A percentile compares a stretch with the other conserved stretches of the same genome.
Evolutionary conservation across 2,888 invertebrate species (phyloP).

Genomic region (Drosophila ochracea): DNA sequence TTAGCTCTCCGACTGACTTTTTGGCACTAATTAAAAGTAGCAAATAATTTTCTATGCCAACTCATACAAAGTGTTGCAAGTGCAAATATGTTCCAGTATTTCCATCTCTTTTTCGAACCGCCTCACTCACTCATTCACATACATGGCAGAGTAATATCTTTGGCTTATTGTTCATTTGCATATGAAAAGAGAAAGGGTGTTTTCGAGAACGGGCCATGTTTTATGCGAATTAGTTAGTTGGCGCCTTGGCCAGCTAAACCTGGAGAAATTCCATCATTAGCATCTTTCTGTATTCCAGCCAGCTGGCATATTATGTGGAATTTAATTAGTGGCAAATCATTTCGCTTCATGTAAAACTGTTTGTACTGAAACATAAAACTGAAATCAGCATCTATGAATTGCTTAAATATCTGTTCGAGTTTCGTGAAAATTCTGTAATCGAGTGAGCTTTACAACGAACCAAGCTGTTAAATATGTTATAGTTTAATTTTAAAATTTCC

Average conservation of each 20-base stretch:
- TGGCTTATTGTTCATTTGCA: constrained; percentile 35
- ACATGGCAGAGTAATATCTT: constrained; percentile 28
- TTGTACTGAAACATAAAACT: background rate
- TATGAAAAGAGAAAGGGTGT: background rate
- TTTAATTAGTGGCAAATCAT: background rate
- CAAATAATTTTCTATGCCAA: constrained; percentile 73
- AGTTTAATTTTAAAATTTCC: too few species aligned
- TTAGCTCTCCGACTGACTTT: constrained; percentile 68
- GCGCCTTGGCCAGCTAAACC: background rate
- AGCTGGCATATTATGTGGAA: background rate
- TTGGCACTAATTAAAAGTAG: constrained; percentile 83
- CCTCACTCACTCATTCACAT: background rate
- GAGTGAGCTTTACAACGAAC: too few species aligned
- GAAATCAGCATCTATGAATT: background rate
- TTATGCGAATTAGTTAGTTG: background rate
- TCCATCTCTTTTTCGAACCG: background rate
- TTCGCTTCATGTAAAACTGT: background rate
- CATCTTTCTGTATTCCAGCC: background rate
- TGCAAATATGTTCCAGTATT: constrained; percentile 12
- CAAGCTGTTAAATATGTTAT: too few species aligned
- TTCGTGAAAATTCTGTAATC: background rate
- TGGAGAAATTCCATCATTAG: background rate
- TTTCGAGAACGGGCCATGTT: background rate
- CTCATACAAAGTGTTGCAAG: constrained; percentile 41
- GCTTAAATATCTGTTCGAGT: background rate